Base-by-base conservation (phyloP, 2,888 invertebrate species). In the Smittia sp. region DNA sequence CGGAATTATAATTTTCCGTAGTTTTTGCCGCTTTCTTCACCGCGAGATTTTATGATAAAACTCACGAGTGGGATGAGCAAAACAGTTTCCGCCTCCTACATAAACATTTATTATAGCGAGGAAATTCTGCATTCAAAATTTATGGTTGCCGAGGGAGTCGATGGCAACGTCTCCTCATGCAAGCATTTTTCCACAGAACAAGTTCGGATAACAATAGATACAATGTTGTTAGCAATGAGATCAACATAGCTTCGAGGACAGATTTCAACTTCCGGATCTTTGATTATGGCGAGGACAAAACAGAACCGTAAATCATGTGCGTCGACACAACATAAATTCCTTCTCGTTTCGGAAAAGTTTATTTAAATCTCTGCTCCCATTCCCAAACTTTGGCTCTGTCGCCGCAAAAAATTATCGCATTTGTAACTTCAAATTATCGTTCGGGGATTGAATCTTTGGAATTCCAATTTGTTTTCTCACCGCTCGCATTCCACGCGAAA, bases 381-480 rank as follows among this genome's bases (percentile, higher is more conserved):
- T n/a, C n/a, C n/a, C n/a, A n/a, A n/a, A n/a, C n/a, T n/a, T n/a
- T n/a, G n/a, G n/a, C n/a, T n/a, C n/a, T n/a, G n/a, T n/a, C n/a
- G n/a, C n/a, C n/a, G n/a, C 7, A 9, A 9, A 32, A 58, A 58
- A 18, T 58, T 58, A 58, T 58, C 22, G 22, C 58, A 58, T 58
- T 58, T 18, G 58, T 52, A 46, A 11, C 46, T 46, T 46, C 2
- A 46, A 46, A 46, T 46, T 46, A 11, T 22, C 4, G 27, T 63
- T 63, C 24, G 27, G 63, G 27, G 63, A 63, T 11, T 27, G 27
- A 63, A 20, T 63, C 63, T 13, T 20, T 24, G 63, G 63, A 63
- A 63, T 63, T 63, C 24, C 62, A 62, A 62, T 63, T 63, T 63
- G n/a, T 20, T 27, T 63, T 63, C 27, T 27, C 25, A 7, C 1